A percentile compares a stretch with the other conserved stretches of the same genome.
Evolutionary conservation across 2,888 invertebrate species (phyloP).

Genomic region (Blera fallax): DNA sequence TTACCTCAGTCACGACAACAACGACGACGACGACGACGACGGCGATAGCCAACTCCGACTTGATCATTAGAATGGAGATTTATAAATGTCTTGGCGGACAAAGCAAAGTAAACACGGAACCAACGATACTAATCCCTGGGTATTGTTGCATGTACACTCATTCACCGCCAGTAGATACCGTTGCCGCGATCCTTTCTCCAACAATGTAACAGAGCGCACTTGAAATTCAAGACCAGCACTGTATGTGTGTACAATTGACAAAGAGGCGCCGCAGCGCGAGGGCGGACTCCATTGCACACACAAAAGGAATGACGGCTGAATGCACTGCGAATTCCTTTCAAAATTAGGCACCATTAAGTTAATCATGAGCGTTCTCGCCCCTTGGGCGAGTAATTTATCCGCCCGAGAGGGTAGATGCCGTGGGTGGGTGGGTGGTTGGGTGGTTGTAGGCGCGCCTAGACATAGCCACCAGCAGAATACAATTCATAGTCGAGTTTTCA

Average conservation of each 20-base stretch:
- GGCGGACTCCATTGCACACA: constrained; percentile 18
- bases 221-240: constrained; percentile 55
- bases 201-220: constrained; percentile 9
- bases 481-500: constrained; percentile 41
- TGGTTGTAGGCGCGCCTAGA: too few relatives aligned
- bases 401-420: too few relatives aligned
- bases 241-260: constrained; percentile 1
- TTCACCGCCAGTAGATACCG: background rate
- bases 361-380: constrained; percentile 17
- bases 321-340: constrained; percentile 51
- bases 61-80: constrained; percentile 61
- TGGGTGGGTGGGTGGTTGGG: background rate
- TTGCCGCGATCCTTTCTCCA: constrained; percentile 40
- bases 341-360: constrained; percentile 58
- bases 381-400: background rate
- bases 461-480: background rate
- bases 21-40: constrained; percentile 8
- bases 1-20: constrained; percentile 52
- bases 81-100: constrained; percentile 62
- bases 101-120: constrained; percentile 53
- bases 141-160: constrained; percentile 20
- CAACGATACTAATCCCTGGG: constrained; percentile 22
- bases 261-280: background rate
- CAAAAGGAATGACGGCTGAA: constrained; percentile 35
- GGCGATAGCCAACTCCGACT: background rate